Base-by-base conservation (phyloP, 2,113 vertebrate genomes). In the Haemorhous mexicanus region DNA sequence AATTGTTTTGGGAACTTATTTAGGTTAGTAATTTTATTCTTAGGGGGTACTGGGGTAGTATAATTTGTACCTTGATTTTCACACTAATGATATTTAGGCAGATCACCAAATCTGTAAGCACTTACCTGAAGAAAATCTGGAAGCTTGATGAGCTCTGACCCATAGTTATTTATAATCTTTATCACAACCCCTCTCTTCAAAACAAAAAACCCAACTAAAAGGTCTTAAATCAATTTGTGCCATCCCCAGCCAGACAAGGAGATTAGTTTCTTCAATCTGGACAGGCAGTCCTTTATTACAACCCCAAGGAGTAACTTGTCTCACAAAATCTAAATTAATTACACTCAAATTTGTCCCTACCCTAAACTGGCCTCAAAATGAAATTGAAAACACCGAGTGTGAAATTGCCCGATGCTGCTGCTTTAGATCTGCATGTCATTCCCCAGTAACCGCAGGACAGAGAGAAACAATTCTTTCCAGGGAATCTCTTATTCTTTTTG, bases 321-420 rank as follows among this genome's bases (percentile, higher is more conserved):
- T 93, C 88, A 90, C 75, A 79, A 89, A 96, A 95, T 96, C 94
- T 96, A 95, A 95, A 96, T 95, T 96, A 97, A 97, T 97, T 96
- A 73, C 76, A 84, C 91, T 97, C 95, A 96, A 87, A 96, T 94
- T 94, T 97, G 87, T 96, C 76, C 93, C 82, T 95, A 72, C 87
- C 73, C 95, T 95, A 96, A 94, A 94, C 89, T 90, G 90, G 82
- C 91, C 80, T 97, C 85, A 94, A 96, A 96, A 96, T 85, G 77
- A 97, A 97, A 96, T 90, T 95, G 91, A 72, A 92, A 95, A 96
- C 66, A 62, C 0, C 0, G 89, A 89, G 93, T 97, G 95, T 97
- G 97, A 97, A 97, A 97, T 96, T 95, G 95, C 89, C 94, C 23
- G 0, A 66, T 90, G 81, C 84, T 76, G 62, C 94, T 55, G 44